phyloP scores from a whole-genome alignment of 2,113 vertebrate genomes.

The Paramormyrops kingsleyae region DNA sequence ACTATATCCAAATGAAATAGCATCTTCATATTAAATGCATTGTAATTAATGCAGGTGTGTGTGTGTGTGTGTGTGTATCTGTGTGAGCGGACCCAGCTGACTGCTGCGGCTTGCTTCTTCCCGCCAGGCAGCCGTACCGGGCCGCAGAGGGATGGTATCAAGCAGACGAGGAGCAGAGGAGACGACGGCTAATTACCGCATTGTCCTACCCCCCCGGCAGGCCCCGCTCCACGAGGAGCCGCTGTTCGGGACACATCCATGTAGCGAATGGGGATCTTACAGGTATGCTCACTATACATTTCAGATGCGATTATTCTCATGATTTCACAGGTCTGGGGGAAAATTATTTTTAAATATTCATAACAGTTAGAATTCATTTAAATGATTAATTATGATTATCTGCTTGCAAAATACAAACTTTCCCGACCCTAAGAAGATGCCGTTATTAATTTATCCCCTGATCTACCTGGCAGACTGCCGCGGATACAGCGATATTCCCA shows the following conservation, averaged over 20 bases:
- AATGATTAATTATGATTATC: slow-evolving; percentile 34
- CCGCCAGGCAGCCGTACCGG: background rate
- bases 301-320: background rate
- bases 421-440: slow-evolving; percentile 27
- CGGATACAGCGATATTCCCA: slow-evolving; percentile 32
- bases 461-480: slow-evolving; percentile 22
- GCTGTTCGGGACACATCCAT: background rate
- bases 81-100: background rate
- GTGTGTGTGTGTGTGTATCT: background rate
- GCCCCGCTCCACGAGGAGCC: background rate
- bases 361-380: slow-evolving; percentile 19
- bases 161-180: background rate
- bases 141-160: background rate
- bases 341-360: slow-evolving; percentile 29
- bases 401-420: slow-evolving; percentile 32
- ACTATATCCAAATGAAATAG: background rate
- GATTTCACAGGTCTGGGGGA: background rate
- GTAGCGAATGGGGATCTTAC: background rate
- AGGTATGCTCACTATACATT: background rate
- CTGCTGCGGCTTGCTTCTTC: background rate
- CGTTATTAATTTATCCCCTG: slow-evolving; percentile 26
- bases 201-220: background rate
- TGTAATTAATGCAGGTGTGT: background rate
- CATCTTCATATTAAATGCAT: background rate
- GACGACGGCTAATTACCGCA: background rate